Evolutionary conservation across 2,797 vertebrate genomes (phyloP), one percentile per base, ranked within the genome.

Genomic region (Peromyscus melanophrys): DNA sequence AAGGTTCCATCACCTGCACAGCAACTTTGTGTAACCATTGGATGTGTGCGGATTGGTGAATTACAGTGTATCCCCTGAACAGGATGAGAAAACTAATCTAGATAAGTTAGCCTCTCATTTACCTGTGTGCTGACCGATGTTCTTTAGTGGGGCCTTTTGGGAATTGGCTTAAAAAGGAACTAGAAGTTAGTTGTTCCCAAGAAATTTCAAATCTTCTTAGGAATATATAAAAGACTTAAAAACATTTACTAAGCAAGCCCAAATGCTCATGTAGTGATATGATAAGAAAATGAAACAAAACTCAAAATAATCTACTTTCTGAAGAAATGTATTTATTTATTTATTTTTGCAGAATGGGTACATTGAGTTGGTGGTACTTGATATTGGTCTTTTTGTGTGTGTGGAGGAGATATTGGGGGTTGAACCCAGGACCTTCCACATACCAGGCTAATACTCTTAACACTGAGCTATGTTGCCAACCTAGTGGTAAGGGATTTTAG

Each of bases 121-220:
- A 9, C 75, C 49, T 76, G 11, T 67, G 29, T 25, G 43, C 61
- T 34, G 34, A 89, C 23, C 49, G 34, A 52, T 89, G 40, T 77
- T 91, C 86, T 92, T 95, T 55, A 67, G n/a, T 73, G 75, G 37
- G 19, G 29, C 95, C 76, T 91, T 55, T 14, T 87, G 49, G 67
- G 40, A 80, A 21, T 80, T 95, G 90, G 25, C 91, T 95, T 96
- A 67, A 90, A 95, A 92, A 86, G 27, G 27, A 87, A 96, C 71
- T 57, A 69, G 40, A 92, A 65, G 29, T 87, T 83, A 91, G 16
- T 83, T 76, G n/a, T 87, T 91, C 31, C 90, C 21, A 46, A 89
- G 55, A 95, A 87, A 92, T 8, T 90, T 96, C 43, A 65, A 1
- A 27, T 95, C 82, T 81, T 93, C 49, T 96, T 90, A 80, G 34